phyloP scores from a whole-genome alignment of 2,888 invertebrate genomes.

The Macroteleia sp. region DNA sequence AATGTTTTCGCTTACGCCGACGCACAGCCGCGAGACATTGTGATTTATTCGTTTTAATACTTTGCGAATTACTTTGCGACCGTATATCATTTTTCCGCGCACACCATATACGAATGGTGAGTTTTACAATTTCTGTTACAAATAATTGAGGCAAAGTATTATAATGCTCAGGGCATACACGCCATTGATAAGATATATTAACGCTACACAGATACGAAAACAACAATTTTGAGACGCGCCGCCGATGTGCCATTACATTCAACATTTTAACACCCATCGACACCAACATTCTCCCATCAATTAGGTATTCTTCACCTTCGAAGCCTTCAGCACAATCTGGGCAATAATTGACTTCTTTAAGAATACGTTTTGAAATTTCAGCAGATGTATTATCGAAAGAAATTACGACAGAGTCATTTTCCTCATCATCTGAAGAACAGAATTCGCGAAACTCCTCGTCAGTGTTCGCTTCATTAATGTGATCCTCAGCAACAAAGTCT shows the following conservation, averaged over 20 bases:
- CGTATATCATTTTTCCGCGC: too few relatives aligned
- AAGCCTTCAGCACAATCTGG: not conserved
- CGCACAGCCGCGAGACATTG: not conserved
- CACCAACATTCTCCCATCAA: conserved; percentile 1
- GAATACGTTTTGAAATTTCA: not conserved
- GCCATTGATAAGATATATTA: too few relatives aligned
- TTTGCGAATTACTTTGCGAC: not conserved
- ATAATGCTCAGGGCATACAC: not conserved
- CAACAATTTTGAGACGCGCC: not conserved
- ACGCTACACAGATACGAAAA: too few relatives aligned
- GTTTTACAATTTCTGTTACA: not conserved
- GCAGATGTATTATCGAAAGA: not conserved
- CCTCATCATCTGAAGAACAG: not conserved
- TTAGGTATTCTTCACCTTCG: not conserved
- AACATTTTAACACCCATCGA: not conserved
- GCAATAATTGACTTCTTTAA: not conserved
- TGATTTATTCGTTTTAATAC: not conserved
- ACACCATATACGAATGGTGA: not conserved
- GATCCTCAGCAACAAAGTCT: not conserved
- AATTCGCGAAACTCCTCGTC: too few relatives aligned
- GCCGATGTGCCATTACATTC: not conserved
- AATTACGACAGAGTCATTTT: not conserved
- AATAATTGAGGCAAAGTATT: not conserved
- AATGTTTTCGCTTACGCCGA: not conserved
- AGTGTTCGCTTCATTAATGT: not conserved